Base-by-base conservation (phyloP, 2,113 vertebrate species). In the Pipra filicauda region DNA sequence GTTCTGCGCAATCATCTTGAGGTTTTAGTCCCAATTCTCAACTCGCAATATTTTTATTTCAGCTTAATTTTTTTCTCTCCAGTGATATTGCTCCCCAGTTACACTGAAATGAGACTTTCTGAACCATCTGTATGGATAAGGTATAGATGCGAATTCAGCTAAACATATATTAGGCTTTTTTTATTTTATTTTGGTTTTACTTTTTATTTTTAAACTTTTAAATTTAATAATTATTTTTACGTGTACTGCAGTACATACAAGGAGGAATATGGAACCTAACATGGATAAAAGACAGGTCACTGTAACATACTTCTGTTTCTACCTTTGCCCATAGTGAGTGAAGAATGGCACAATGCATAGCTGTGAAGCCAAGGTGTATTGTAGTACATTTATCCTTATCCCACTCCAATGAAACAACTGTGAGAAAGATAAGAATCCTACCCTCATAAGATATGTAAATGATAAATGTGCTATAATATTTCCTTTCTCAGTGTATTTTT, bases 401-500 rank as follows among this genome's bases (percentile, higher is more conserved):
- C 31, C 55, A 46, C 33, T 95, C 94, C 92, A 92, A 85, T 89
- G 92, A 91, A 96, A 96, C 87, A 87, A 72, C 69, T 30, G 7
- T 75, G 71, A 89, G 85, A 95, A 96, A 94, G 71, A 91, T 71
- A 66, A 37, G 66, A 76, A 77, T 92, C 57, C 20, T 95, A 88
- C 96, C 86, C 93, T 97, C 74, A 58, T 57, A 57, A 64, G 49
- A 73, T 95, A 90, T 91, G 73, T 90, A 95, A 95, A 89, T 90
- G 78, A 97, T 91, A 95, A 97, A 97, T 91, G 84, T 71, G 28
- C 57, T 79, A 33, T 78, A 90, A 70, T 74, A 75, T 72, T 95
- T 88, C 51, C 49, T 93, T 13, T 54, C 14, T 54, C 35, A n/a
- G 12, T 85, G 65, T 70, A 65, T 76, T 66, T 76, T 74, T 41